Base-by-base conservation (phyloP, 2,797 vertebrate species). In the Lepus townsendii region DNA sequence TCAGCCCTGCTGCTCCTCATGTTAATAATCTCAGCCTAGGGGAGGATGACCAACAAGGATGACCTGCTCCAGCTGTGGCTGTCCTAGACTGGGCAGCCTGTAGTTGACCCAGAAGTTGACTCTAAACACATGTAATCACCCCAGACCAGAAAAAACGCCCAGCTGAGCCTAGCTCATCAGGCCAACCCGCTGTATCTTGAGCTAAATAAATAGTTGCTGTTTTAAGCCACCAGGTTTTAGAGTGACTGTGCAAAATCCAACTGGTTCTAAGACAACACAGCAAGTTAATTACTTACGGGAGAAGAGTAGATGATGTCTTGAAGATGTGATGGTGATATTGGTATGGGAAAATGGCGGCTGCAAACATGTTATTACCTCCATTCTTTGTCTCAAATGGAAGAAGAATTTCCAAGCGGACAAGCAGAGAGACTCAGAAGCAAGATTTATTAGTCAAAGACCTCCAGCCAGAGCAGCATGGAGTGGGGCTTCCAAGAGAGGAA, bases 211-310 rank as follows among this genome's bases (percentile, higher is more conserved):
- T 32, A 73, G 24, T 22, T 90, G 19, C 19, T 77, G 0, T 65
- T 89, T 65, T 83, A 87, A 87, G 8, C 8, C 9, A 26, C 47
- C 30, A 71, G 19, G 11, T 90, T 94, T 88, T 91, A 63, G 69
- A 30, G 27, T 66, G 38, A 20, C 73, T 85, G 27, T 42, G 14
- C 9, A 89, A 85, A 95, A 75, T 72, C 3, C 27, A 83, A 90
- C 1, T 71, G 16, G 22, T 71, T 79, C 7, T 14, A 94, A 69
- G 27, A 91, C 52, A 78, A 88, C 4, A 1, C 62, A 20, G 4
- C 22, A 65, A 80, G 9, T 68, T 26, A 78, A 68, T 54, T 72
- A 72, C 60, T 83, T 90, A 30, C 90, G 57, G 54, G 47, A 83
- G 54, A 10, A 78, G 5, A 16, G 83, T 16, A 57, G 54, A 73